A percentile compares a stretch with the other conserved stretches of the same genome.
phyloP scores from a whole-genome alignment of 2,797 vertebrate species.

The Cacajao melanocephalus region DNA sequence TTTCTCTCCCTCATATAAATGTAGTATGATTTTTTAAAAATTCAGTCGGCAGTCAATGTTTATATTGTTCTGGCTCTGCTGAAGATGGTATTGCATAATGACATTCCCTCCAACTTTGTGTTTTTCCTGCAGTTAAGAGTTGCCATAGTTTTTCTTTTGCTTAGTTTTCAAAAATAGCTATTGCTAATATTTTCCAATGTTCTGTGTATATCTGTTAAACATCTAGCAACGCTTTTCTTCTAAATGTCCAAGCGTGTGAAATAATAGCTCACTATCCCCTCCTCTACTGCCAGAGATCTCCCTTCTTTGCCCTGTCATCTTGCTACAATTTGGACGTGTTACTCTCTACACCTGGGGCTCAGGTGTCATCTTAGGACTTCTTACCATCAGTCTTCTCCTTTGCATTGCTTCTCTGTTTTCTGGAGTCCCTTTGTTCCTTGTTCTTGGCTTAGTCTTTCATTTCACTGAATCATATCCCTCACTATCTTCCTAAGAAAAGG shows the following conservation, averaged over 20 bases:
- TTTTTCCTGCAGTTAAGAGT: slow-evolving; percentile 21
- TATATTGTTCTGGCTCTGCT: not conserved
- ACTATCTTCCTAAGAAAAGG: slow-evolving; percentile 67
- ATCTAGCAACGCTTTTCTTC: not conserved
- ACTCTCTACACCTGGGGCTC: not conserved
- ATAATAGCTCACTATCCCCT: not conserved
- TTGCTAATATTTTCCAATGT: not conserved
- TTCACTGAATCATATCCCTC: slow-evolving; percentile 71
- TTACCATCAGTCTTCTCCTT: not conserved
- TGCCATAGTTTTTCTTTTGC: slow-evolving; percentile 18
- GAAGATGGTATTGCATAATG: not conserved
- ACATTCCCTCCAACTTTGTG: not conserved
- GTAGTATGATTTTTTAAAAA: not conserved
- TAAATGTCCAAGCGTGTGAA: not conserved
- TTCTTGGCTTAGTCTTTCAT: slow-evolving; percentile 54
- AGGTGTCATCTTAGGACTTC: not conserved
- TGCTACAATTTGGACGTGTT: not conserved
- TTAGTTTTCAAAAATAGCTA: slow-evolving; percentile 7
- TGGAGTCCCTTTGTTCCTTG: slow-evolving; percentile 11
- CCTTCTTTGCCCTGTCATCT: not conserved
- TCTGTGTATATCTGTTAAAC: not conserved
- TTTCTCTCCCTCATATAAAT: not conserved
- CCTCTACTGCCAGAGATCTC: not conserved
- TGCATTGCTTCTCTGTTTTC: not conserved
- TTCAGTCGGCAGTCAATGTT: not conserved